Evolutionary conservation across 2,888 invertebrate species (phyloP).

Genomic region (Leptarthrus brevirostris): DNA sequence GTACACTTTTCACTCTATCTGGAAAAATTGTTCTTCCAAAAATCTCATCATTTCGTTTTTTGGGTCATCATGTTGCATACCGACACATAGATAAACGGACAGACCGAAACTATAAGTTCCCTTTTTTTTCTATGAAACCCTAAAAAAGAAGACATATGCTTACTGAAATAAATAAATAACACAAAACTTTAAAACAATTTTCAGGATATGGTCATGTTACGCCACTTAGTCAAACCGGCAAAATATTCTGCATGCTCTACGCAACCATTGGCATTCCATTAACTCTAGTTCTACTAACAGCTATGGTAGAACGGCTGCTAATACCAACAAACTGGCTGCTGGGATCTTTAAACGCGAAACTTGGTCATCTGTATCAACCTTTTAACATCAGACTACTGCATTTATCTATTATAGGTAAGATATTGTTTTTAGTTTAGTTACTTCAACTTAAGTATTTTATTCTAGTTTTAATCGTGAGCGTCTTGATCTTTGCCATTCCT

Average conservation of each 20-base stretch:
- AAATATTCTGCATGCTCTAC: conserved; percentile 88
- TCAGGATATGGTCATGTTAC: conserved; percentile 91
- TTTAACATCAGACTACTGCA: conserved; percentile 83
- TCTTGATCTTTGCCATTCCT: conserved; percentile 79
- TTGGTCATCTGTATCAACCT: conserved; percentile 79
- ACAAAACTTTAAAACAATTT: conserved; percentile 54
- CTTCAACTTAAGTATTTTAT: conserved; percentile 52
- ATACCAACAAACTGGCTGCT: conserved; percentile 79
- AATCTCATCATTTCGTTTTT: too few species aligned
- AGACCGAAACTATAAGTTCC: too few species aligned
- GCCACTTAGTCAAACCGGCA: conserved; percentile 85
- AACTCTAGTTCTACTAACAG: conserved; percentile 84
- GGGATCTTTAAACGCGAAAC: conserved; percentile 74
- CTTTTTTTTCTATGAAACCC: too few species aligned
- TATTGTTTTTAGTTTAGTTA: neutral
- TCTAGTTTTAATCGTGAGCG: conserved; percentile 70
- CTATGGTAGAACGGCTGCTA: conserved; percentile 83
- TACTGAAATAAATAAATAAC: too few species aligned
- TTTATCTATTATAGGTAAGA: conserved; percentile 74
- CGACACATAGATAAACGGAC: too few species aligned
- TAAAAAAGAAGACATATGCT: too few species aligned
- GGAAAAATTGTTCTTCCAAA: too few species aligned
- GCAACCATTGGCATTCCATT: conserved; percentile 87
- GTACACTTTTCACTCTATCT: too few species aligned
- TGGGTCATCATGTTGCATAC: too few species aligned